Evolutionary conservation across 2,888 invertebrate genomes (phyloP).

Genomic region (Dolichomitus sp.): DNA sequence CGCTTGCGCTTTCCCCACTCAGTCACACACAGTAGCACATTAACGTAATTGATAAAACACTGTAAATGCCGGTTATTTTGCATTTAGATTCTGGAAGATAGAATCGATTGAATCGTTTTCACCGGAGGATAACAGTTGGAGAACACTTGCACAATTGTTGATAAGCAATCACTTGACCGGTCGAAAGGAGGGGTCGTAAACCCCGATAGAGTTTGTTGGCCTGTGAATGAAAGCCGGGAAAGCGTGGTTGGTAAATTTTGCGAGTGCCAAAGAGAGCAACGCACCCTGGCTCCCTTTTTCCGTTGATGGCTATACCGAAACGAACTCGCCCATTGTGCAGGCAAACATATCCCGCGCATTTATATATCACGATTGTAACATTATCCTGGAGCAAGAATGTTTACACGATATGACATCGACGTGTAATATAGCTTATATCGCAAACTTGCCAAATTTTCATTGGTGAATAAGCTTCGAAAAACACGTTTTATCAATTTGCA

Average conservation of each 20-base stretch:
- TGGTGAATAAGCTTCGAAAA: background rate
- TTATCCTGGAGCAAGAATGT: background rate
- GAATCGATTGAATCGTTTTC: background rate
- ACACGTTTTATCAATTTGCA: background rate
- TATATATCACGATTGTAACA: conserved; percentile 23
- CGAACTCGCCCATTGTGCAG: background rate
- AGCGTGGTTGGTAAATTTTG: conserved; percentile 62
- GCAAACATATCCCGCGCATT: conserved; percentile 28
- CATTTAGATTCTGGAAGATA: background rate
- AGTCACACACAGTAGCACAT: conserved; percentile 26
- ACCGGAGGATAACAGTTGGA: background rate
- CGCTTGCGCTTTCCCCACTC: conserved; percentile 59
- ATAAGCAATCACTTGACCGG: conserved; percentile 31
- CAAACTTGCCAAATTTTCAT: background rate
- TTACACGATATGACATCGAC: background rate
- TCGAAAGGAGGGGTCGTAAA: conserved; percentile 62
- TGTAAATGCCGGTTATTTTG: background rate
- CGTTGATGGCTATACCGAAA: conserved; percentile 8
- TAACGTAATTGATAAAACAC: conserved; percentile 25
- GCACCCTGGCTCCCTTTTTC: conserved; percentile 58
- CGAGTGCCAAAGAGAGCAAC: conserved; percentile 71
- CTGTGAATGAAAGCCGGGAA: conserved; percentile 60
- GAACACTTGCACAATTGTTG: conserved; percentile 20
- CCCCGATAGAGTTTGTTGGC: conserved; percentile 49
- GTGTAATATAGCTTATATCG: background rate